Conservation (phyloP, 2,888 invertebrate genomes). For the Conistra vaccinii region DNA sequence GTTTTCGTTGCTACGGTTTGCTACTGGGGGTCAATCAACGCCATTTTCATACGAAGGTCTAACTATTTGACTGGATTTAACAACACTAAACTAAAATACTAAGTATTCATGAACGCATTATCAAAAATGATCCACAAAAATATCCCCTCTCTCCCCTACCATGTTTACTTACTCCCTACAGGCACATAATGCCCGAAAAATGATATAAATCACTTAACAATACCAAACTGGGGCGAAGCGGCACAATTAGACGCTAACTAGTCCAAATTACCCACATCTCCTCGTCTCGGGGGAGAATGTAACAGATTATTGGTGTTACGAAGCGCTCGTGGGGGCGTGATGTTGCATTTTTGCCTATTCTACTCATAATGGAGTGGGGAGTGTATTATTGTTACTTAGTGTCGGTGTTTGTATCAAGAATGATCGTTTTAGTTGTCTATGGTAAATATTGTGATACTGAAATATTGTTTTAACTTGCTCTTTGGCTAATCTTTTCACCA, state of each 20-base stretch:
- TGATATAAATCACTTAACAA: slow-evolving; percentile 65
- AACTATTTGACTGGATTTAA: neutral
- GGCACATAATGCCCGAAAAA: slow-evolving; percentile 57
- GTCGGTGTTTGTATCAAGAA: slow-evolving; percentile 12
- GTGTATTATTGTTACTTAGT: slow-evolving; percentile 18
- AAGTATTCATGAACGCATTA: neutral
- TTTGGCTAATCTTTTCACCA: neutral
- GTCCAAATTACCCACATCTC: slow-evolving; percentile 74
- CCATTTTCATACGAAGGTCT: neutral
- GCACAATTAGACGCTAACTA: slow-evolving; percentile 71
- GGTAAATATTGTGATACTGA: neutral
- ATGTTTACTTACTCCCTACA: slow-evolving; percentile 55
- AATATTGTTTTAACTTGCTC: slow-evolving; percentile 12
- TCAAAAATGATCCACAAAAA: neutral
- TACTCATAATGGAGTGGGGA: slow-evolving; percentile 60
- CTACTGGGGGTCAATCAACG: too few species aligned
- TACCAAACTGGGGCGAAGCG: slow-evolving; percentile 66
- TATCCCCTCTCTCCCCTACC: slow-evolving; percentile 15
- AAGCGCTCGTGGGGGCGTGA: slow-evolving; percentile 66
- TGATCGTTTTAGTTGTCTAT: slow-evolving; percentile 10
- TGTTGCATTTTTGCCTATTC: slow-evolving; percentile 74
- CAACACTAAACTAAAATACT: neutral
- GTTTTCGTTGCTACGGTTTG: too few species aligned
- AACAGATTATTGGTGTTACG: slow-evolving; percentile 65
- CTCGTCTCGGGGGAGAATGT: slow-evolving; percentile 53